Base-by-base conservation (phyloP, 2,888 invertebrate species). In the Temnothorax ravouxi region DNA sequence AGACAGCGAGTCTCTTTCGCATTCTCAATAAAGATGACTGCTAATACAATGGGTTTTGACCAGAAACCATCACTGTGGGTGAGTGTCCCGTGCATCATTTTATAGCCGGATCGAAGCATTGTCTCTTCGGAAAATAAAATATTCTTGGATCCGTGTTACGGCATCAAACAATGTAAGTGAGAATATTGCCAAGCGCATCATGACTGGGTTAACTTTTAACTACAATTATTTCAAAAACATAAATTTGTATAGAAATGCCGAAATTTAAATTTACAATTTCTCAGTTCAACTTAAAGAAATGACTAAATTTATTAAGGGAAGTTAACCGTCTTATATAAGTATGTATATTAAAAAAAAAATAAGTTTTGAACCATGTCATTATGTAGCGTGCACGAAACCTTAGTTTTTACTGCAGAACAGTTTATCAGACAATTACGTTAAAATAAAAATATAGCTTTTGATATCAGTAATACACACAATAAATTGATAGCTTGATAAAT, bases 21-120 rank as follows among this genome's bases (percentile, higher is more conserved):
- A 72, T 83, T 69, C 74, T 74, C 84, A 69, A 84, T 87, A 86
- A 88, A 88, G 54, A 80, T 38, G 86, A 74, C 72, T 72, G 79
- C 75, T 83, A 82, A 85, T 84, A 75, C 82, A 85, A 84, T 81
- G 59, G 71, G 66, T 54, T 80, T 67, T 64, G 74, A 69, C 52
- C 67, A 67, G 64, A 56, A 71, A 59, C 69, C 44, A 59, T 59
- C 54, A 59, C n/a, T 52, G 74, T 80, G 29, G 52, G 41, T 77
- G 81, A 34, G 59, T 50, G 59, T 56, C 25, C 18, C 8, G 44
- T 72, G 47, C 18, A 34, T 74, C 52, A 34, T 67, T 71, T 85
- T 85, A 79, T 44, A 77, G 29, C 59, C 50, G 44, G 13, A 21
- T 77, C 38, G 38, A 41, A 52, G 52, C 54, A 38, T 44, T 52